phyloP scores from a whole-genome alignment of 2,888 invertebrate species.

The Microplitis deprimator region DNA sequence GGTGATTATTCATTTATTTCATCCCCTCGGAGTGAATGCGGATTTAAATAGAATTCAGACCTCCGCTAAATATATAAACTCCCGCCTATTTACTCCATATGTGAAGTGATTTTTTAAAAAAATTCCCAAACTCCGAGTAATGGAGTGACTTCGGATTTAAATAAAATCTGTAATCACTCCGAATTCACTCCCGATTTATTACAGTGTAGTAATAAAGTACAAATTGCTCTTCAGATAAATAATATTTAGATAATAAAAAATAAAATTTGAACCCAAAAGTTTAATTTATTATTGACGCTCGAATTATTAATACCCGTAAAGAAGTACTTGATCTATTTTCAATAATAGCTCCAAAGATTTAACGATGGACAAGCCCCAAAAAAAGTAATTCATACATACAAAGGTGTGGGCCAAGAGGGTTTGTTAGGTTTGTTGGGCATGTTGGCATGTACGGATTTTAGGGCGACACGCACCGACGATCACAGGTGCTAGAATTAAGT shows the following conservation, averaged over 20 bases:
- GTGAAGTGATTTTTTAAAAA: too few relatives aligned
- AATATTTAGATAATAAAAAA: background rate
- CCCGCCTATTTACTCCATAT: too few relatives aligned
- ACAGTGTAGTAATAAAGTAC: too few relatives aligned
- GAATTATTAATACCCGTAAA: background rate
- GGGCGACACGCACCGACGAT: slow-evolving; percentile 57
- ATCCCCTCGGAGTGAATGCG: too few relatives aligned
- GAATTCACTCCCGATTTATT: too few relatives aligned
- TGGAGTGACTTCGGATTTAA: too few relatives aligned
- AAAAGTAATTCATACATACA: background rate
- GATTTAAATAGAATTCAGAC: too few relatives aligned
- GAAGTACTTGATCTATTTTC: slow-evolving; percentile 1
- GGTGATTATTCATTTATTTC: too few relatives aligned
- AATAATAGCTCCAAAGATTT: slow-evolving; percentile 59
- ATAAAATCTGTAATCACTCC: too few relatives aligned
- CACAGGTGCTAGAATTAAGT: slow-evolving; percentile 54
- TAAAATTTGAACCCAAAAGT: background rate
- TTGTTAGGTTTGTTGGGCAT: background rate
- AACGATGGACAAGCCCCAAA: slow-evolving; percentile 47
- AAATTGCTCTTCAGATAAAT: background rate
- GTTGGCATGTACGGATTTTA: slow-evolving; percentile 44
- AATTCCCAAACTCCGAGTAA: too few relatives aligned
- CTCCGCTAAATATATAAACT: too few relatives aligned
- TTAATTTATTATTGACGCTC: background rate
- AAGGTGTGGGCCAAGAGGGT: background rate